phyloP scores from a whole-genome alignment of 1,140 invertebrate species.

The Dendrolimus kikuchii region DNA sequence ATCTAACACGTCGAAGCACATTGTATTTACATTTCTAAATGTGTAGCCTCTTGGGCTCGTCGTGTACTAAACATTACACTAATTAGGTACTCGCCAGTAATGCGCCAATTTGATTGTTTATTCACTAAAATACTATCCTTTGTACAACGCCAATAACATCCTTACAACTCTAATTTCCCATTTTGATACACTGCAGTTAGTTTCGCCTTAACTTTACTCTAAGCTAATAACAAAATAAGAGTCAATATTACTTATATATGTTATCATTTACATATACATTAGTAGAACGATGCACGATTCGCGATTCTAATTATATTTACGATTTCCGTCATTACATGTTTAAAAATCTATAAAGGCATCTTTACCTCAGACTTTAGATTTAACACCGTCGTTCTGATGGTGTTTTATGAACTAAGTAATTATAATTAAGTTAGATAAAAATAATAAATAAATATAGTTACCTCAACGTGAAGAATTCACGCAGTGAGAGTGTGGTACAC shows the following conservation, averaged over 20 bases:
- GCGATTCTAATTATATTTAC: slow-evolving; percentile 55
- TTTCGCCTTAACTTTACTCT: slow-evolving; percentile 55
- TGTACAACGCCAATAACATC: slow-evolving; percentile 69
- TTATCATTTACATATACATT: slow-evolving; percentile 58
- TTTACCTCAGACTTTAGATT: slow-evolving; percentile 72
- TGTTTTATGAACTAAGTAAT: slow-evolving; percentile 58
- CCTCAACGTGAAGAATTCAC: slow-evolving; percentile 32
- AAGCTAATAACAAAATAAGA: slow-evolving; percentile 68
- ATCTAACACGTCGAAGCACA: slow-evolving; percentile 37
- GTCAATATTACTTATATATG: slow-evolving; percentile 66
- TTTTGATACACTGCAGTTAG: slow-evolving; percentile 62
- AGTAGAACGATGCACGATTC: slow-evolving; percentile 63
- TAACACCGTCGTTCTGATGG: slow-evolving; percentile 63
- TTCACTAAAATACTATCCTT: slow-evolving; percentile 65
- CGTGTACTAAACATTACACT: slow-evolving; percentile 48
- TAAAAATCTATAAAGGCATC: slow-evolving; percentile 72
- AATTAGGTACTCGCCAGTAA: slow-evolving; percentile 72
- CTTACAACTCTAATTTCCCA: slow-evolving; percentile 53
- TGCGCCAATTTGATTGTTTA: slow-evolving; percentile 67
- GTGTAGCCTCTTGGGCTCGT: slow-evolving; percentile 62
- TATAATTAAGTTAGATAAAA: slow-evolving; percentile 62
- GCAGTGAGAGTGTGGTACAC: slow-evolving; percentile 15
- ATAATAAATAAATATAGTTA: slow-evolving; percentile 63
- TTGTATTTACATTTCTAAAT: slow-evolving; percentile 50
- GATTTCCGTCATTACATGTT: slow-evolving; percentile 56